Conservation (phyloP, 2,113 vertebrate genomes). For the Clarias batrachus region DNA sequence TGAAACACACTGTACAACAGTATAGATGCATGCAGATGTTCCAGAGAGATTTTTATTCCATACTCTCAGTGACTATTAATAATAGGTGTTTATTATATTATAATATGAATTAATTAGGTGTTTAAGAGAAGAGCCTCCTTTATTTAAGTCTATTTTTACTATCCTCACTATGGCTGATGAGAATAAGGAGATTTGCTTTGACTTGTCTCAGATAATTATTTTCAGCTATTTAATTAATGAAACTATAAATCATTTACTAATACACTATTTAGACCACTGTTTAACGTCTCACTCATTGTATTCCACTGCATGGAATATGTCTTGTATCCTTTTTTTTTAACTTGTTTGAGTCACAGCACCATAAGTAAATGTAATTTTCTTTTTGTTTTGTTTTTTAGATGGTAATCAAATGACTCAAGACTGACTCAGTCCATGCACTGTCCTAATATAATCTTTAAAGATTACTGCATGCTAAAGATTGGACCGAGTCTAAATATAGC, state of each 20-base stretch:
- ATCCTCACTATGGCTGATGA: neutral
- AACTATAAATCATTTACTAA: neutral
- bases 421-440: neutral
- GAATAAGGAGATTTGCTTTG: neutral
- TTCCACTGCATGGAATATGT: neutral
- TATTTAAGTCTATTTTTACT: neutral
- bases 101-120: neutral
- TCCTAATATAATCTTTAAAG: slow-evolving; percentile 7
- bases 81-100: too few relatives aligned
- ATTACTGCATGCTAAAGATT: neutral
- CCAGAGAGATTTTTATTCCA: neutral
- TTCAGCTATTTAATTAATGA: neutral
- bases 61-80: neutral
- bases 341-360: neutral
- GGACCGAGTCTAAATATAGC: neutral
- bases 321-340: neutral
- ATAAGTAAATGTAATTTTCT: neutral
- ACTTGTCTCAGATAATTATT: neutral
- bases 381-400: neutral
- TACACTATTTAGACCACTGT: neutral
- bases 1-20: neutral
- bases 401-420: neutral
- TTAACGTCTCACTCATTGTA: neutral
- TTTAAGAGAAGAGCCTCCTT: neutral
- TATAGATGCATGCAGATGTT: neutral